Evolutionary conservation across 2,888 invertebrate species (phyloP).

Genomic region (Bellardia pandia): DNA sequence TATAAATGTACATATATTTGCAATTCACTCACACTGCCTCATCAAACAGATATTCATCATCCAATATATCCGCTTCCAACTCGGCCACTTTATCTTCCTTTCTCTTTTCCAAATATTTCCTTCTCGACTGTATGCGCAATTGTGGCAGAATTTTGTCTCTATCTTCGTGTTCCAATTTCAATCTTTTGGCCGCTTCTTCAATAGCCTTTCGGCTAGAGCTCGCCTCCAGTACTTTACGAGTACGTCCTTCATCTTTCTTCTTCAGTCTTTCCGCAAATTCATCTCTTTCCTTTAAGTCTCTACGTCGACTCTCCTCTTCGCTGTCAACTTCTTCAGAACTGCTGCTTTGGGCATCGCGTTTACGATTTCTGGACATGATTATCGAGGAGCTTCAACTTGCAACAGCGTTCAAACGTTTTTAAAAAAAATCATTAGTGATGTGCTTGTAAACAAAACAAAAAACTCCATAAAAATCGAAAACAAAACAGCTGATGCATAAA

Average conservation of each 20-base stretch:
- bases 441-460: constrained; percentile 43
- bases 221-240: constrained; percentile 90
- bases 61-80: constrained; percentile 96
- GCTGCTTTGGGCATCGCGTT: constrained; percentile 76
- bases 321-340: constrained; percentile 86
- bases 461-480: background rate
- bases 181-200: constrained; percentile 95
- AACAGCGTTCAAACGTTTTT: constrained; percentile 18
- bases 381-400: background rate
- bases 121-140: constrained; percentile 94
- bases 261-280: constrained; percentile 95
- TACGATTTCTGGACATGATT: constrained; percentile 79
- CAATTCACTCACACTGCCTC: constrained; percentile 89
- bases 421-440: constrained; percentile 28
- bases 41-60: constrained; percentile 98
- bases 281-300: constrained; percentile 96
- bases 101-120: constrained; percentile 97
- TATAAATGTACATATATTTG: background rate
- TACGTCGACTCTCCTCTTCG: constrained; percentile 91
- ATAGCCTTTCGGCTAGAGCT: constrained; percentile 88
- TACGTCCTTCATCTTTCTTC: constrained; percentile 94
- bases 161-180: constrained; percentile 94
- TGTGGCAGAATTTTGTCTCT: constrained; percentile 94
- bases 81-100: constrained; percentile 98
- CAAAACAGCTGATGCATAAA: background rate